phyloP scores from a whole-genome alignment of 2,797 vertebrate genomes.

The Clangula hyemalis region DNA sequence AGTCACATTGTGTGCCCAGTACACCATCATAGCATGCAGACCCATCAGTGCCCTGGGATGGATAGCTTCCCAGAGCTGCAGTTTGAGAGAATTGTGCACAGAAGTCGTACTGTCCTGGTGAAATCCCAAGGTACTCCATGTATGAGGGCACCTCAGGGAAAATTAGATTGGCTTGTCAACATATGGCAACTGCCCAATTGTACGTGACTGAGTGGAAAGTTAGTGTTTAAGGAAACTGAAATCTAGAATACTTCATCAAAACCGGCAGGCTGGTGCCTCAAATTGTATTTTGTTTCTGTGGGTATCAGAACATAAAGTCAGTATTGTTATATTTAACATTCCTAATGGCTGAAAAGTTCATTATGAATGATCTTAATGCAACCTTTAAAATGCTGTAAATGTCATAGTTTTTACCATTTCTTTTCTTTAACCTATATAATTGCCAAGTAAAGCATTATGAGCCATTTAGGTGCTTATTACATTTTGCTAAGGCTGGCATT shows the following conservation, averaged over 20 bases:
- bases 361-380: constrained; percentile 10
- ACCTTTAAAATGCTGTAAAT: constrained; percentile 15
- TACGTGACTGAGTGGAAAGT: neutral
- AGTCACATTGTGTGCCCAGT: accelerated
- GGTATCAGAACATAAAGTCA: neutral
- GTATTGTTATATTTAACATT: neutral
- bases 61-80: neutral
- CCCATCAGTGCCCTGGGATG: neutral
- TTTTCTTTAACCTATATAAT: neutral
- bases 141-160: neutral
- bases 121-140: neutral
- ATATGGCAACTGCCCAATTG: neutral
- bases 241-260: neutral
- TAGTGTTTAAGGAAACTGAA: neutral
- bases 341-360: neutral
- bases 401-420: neutral
- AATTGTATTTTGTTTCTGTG: neutral
- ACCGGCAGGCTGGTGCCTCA: neutral
- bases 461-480: neutral
- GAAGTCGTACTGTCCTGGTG: neutral
- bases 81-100: neutral
- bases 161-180: neutral
- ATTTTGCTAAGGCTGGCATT: neutral
- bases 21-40: accelerated
- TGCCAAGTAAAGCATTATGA: neutral